Percentiles rank a stretch among this genome's conserved stretches.
These are phyloP conservation scores for Amphiduros pacificus DNA, from an alignment of 2,888 invertebrate genomes.

Conservation along the genomic window DNA sequence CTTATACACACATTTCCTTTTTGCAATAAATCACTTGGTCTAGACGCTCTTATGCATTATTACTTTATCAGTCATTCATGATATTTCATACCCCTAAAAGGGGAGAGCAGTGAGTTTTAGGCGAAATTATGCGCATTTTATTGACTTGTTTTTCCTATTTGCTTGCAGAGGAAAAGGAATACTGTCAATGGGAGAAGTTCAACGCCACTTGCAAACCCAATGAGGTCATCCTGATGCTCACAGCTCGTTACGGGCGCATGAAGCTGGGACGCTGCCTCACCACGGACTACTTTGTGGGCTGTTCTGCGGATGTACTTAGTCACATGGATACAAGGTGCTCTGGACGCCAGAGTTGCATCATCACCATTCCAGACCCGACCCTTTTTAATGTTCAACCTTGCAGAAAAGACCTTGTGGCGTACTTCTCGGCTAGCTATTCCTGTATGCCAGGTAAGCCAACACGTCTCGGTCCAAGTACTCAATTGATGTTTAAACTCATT, in stretches of 20 bases:
- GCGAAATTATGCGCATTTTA: not conserved
- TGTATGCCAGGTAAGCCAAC: slow-evolving; percentile 29
- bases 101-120: too few species aligned
- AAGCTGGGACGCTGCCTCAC: slow-evolving; percentile 24
- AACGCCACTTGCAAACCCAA: slow-evolving; percentile 21
- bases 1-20: too few species aligned
- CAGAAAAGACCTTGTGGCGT: slow-evolving; percentile 29
- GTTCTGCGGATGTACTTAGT: slow-evolving; percentile 27
- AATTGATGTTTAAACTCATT: too few species aligned
- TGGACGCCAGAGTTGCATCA: slow-evolving; percentile 22
- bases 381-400: slow-evolving; percentile 27
- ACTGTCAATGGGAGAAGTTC: slow-evolving; percentile 20
- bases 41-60: not conserved
- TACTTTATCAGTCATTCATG: not conserved
- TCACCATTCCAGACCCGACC: slow-evolving; percentile 26
- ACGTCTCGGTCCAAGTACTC: too few species aligned
- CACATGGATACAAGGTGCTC: slow-evolving; percentile 30
- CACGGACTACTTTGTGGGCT: slow-evolving; percentile 26
- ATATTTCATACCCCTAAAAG: not conserved
- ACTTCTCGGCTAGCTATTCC: slow-evolving; percentile 27
- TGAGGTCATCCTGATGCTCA: slow-evolving; percentile 25
- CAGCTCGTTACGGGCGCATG: slow-evolving; percentile 30
- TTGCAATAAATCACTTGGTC: too few species aligned
- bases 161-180: slow-evolving; percentile 9
- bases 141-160: not conserved